Conservation (phyloP, 2,113 vertebrate genomes). For the Eclectus roratus region DNA sequence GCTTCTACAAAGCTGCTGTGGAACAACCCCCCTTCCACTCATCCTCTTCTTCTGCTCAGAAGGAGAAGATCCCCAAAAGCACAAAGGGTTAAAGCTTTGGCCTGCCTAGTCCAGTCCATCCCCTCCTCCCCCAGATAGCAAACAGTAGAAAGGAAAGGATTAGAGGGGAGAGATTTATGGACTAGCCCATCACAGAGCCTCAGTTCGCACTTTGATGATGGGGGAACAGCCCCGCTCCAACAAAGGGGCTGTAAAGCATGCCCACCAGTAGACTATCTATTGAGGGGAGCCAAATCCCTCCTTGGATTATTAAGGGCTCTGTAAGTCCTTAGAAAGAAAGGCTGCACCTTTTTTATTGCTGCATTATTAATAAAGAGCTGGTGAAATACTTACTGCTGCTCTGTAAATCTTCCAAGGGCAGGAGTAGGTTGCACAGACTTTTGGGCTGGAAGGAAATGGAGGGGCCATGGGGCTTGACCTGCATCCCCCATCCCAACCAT, state of each 20-base stretch:
- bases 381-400: constrained; percentile 33
- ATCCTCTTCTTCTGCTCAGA: not conserved
- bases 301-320: constrained; percentile 18
- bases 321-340: not conserved
- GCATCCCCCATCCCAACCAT: not conserved
- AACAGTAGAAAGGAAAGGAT: constrained; percentile 37
- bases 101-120: not conserved
- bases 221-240: not conserved
- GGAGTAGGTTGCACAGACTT: not conserved
- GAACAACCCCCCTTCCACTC: not conserved
- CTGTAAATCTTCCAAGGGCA: constrained; percentile 40
- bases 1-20: not conserved
- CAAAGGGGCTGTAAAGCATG: constrained; percentile 37
- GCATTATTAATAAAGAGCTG: constrained; percentile 51
- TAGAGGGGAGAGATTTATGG: constrained; percentile 52
- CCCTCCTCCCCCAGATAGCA: not conserved
- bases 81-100: constrained; percentile 17
- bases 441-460: not conserved
- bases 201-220: constrained; percentile 22
- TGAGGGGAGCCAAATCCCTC: constrained; percentile 49
- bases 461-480: not conserved
- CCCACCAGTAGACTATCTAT: not conserved
- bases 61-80: not conserved
- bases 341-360: constrained; percentile 36
- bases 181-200: constrained; percentile 1